phyloP scores from a whole-genome alignment of 2,888 invertebrate species.

The Caenorhabditis parvicauda region DNA sequence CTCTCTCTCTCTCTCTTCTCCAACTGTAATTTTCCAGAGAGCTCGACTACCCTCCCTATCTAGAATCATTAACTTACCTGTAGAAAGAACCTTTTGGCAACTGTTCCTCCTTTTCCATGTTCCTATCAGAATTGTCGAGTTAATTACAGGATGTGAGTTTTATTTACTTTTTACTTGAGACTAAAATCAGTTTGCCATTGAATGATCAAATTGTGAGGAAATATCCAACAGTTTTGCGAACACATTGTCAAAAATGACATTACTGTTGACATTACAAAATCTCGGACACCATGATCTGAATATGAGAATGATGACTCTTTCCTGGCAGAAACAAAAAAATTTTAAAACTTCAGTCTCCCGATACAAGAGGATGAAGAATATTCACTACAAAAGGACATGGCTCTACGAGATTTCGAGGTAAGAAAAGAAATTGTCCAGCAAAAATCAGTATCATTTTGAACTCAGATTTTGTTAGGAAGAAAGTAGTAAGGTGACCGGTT shows the following conservation, averaged over 20 bases:
- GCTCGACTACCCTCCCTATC: conserved; percentile 60
- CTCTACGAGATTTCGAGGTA: conserved; percentile 47
- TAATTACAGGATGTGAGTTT: conserved; percentile 56
- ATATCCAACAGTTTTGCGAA: too few relatives aligned
- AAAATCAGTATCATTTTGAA: too few relatives aligned
- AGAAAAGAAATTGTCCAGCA: too few relatives aligned
- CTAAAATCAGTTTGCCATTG: too few relatives aligned
- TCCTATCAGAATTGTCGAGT: conserved; percentile 55
- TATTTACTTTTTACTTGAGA: too few relatives aligned
- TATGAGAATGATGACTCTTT: too few relatives aligned
- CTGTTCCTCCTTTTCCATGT: conserved; percentile 59
- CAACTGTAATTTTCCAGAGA: conserved; percentile 34
- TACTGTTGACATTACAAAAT: too few relatives aligned
- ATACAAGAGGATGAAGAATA: conserved; percentile 54
- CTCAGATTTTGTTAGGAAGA: too few relatives aligned
- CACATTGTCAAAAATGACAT: too few relatives aligned
- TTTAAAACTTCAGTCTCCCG: conserved; percentile 47
- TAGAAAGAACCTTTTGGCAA: conserved; percentile 61
- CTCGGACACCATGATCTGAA: too few relatives aligned
- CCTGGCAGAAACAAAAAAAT: neutral
- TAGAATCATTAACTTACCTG: conserved; percentile 60
- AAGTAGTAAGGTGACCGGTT: too few relatives aligned
- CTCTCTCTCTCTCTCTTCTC: neutral
- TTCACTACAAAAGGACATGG: conserved; percentile 50
- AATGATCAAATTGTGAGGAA: too few relatives aligned